A percentile compares a stretch with the other conserved stretches of the same genome.
These are phyloP conservation scores for Dryocosmus kuriphilus DNA, from an alignment of 2,888 invertebrate species.

Conservation along the genomic window DNA sequence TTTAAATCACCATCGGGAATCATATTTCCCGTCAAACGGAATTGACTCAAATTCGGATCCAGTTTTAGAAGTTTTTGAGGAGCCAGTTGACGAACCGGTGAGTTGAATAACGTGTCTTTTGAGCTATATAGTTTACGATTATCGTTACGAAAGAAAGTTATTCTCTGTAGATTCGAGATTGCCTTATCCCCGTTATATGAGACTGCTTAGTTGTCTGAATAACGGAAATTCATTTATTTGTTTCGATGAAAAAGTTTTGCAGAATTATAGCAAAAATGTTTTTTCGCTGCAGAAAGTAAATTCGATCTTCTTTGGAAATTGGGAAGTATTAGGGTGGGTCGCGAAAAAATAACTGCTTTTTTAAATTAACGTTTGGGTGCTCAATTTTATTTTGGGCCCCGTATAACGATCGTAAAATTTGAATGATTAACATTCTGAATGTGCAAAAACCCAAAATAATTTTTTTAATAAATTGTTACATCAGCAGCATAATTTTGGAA, in stretches of 20 bases:
- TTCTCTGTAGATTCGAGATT: not conserved
- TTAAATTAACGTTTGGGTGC: not conserved
- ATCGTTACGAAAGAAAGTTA: not conserved
- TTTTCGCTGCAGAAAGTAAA: not conserved
- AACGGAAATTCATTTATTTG: not conserved
- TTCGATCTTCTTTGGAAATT: not conserved
- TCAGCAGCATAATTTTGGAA: too few relatives aligned
- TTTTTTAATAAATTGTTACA: too few relatives aligned
- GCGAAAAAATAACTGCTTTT: too few relatives aligned
- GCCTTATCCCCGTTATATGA: not conserved
- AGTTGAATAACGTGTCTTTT: constrained; percentile 50
- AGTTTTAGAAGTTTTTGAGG: constrained; percentile 68
- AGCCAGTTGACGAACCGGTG: constrained; percentile 71
- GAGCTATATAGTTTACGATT: not conserved
- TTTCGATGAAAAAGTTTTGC: not conserved
- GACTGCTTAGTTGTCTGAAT: not conserved
- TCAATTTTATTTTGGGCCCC: too few relatives aligned
- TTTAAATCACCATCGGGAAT: constrained; percentile 58
- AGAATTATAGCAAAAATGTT: not conserved
- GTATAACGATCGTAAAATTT: too few relatives aligned
- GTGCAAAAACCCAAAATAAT: too few relatives aligned
- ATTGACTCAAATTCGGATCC: constrained; percentile 58
- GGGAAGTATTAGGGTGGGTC: not conserved
- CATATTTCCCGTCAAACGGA: constrained; percentile 60
- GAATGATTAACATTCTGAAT: too few relatives aligned